Evolutionary conservation across 2,797 vertebrate genomes (phyloP).

Genomic region (Chrosomus eos): DNA sequence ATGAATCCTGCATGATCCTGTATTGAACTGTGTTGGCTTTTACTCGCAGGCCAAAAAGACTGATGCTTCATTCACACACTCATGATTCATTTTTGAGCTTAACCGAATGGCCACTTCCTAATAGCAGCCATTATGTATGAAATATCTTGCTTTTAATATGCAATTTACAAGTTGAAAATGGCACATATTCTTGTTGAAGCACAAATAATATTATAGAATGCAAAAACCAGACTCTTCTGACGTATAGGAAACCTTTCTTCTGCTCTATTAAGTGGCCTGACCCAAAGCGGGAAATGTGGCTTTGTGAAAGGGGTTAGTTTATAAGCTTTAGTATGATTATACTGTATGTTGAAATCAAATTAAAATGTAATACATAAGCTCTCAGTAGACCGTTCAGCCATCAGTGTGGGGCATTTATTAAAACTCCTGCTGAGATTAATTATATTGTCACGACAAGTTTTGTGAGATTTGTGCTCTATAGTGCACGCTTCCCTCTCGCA

Average conservation of each 20-base stretch:
- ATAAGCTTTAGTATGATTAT: constrained; percentile 68
- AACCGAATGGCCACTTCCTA: constrained; percentile 21
- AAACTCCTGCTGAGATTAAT: constrained; percentile 75
- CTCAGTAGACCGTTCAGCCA: constrained; percentile 65
- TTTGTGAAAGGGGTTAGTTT: constrained; percentile 63
- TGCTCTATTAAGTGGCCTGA: constrained; percentile 56
- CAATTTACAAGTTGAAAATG: constrained; percentile 17
- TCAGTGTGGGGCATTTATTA: constrained; percentile 71
- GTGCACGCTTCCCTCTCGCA: constrained; percentile 58
- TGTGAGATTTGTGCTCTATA: constrained; percentile 69
- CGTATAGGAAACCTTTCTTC: constrained; percentile 11
- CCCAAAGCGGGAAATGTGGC: constrained; percentile 44
- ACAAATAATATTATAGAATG: constrained; percentile 12
- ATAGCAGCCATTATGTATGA: constrained; percentile 23
- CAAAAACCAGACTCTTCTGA: not conserved
- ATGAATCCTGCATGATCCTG: constrained; percentile 34
- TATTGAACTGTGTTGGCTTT: constrained; percentile 37
- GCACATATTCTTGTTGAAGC: constrained; percentile 9
- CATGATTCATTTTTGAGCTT: constrained; percentile 22
- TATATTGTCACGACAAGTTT: constrained; percentile 76
- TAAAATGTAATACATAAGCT: constrained; percentile 66
- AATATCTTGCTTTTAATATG: constrained; percentile 21
- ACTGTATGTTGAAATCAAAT: constrained; percentile 70
- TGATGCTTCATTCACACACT: constrained; percentile 12
- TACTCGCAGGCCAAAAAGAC: not conserved